Conservation (phyloP, 2,888 invertebrate genomes). For the Ormyrus rosae region DNA sequence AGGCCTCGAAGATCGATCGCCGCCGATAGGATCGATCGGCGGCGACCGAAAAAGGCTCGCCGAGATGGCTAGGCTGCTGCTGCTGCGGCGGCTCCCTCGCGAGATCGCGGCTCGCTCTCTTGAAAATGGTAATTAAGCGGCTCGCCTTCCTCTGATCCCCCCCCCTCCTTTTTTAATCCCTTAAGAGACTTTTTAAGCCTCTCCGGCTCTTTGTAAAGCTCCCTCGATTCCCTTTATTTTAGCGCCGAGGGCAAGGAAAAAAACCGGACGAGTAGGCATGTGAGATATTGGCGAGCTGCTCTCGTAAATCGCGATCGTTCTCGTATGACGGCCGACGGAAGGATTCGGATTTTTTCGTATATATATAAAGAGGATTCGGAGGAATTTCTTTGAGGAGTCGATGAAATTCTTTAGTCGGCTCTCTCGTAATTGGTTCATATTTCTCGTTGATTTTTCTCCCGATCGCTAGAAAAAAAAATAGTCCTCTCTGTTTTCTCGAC, state of each 20-base stretch:
- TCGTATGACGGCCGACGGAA: background rate
- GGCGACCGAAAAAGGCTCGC: slow-evolving; percentile 47
- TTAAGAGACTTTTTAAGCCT: slow-evolving; percentile 53
- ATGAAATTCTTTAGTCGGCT: slow-evolving; percentile 17
- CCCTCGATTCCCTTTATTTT: slow-evolving; percentile 27
- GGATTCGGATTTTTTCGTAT: background rate
- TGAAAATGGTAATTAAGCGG: slow-evolving; percentile 59
- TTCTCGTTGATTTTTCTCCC: no score
- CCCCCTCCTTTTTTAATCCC: slow-evolving; percentile 39
- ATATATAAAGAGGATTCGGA: background rate
- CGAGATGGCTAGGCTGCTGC: slow-evolving; percentile 25
- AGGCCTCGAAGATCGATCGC: slow-evolving; percentile 72
- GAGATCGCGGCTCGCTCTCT: slow-evolving; percentile 23
- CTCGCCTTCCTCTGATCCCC: slow-evolving; percentile 44
- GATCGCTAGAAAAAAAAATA: no score
- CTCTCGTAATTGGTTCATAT: no score
- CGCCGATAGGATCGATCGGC: slow-evolving; percentile 72
- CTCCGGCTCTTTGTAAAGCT: background rate
- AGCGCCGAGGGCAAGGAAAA: slow-evolving; percentile 23
- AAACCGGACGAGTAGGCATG: background rate
- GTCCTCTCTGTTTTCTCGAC: no score
- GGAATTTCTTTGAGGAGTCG: slow-evolving; percentile 17
- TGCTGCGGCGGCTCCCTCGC: background rate
- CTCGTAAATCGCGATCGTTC: slow-evolving; percentile 18
- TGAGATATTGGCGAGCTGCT: background rate